Conservation (phyloP, 2,113 vertebrate genomes). For the Chroicocephalus ridibundus region DNA sequence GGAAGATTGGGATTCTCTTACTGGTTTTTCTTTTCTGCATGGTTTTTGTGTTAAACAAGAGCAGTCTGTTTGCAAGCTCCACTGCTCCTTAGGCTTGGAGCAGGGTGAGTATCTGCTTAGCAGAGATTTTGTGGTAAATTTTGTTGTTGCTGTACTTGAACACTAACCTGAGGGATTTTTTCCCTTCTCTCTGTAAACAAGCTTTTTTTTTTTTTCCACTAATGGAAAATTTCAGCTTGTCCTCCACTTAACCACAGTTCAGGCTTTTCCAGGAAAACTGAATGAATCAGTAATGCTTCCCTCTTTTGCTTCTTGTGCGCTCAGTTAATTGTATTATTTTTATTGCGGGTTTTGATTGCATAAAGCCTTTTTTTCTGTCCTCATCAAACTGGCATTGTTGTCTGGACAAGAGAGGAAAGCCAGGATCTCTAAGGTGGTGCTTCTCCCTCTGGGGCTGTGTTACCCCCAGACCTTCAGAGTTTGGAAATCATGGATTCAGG, state of each 20-base stretch:
- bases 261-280: background rate
- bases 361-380: background rate
- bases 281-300: background rate
- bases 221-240: conserved; percentile 28
- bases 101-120: background rate
- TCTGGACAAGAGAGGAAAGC: background rate
- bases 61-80: background rate
- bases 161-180: background rate
- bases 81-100: background rate
- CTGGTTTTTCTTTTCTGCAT: background rate
- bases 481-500: background rate
- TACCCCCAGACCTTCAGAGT: background rate
- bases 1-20: background rate
- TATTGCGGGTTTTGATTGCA: background rate
- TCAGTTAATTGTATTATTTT: background rate
- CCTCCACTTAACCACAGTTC: background rate
- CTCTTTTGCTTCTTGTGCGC: background rate
- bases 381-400: background rate
- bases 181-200: background rate
- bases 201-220: background rate
- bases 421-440: background rate
- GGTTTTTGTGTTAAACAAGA: background rate
- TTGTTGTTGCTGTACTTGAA: background rate
- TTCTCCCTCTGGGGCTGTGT: background rate
- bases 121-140: background rate